Percentiles rank a stretch among this genome's conserved stretches.
These are phyloP conservation scores for Rhaphigaster nebulosa DNA, from an alignment of 2,888 invertebrate species.

Conservation along the genomic window DNA sequence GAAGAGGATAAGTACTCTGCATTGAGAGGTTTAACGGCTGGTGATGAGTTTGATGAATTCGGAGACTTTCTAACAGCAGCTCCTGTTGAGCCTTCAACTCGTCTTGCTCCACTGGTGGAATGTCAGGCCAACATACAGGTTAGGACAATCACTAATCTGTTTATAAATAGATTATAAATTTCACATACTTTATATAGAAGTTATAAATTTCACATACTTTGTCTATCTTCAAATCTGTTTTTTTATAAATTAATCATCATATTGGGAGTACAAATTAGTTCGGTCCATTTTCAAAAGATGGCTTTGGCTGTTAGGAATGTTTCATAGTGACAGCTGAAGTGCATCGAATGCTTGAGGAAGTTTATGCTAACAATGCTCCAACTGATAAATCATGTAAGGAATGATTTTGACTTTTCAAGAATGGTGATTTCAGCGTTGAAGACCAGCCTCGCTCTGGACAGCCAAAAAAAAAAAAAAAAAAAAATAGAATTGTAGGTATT, in stretches of 20 bases:
- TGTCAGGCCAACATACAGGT: conserved; percentile 63
- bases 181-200: background rate
- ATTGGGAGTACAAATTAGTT: no score
- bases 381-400: no score
- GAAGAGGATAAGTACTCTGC: conserved; percentile 64
- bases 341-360: no score
- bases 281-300: no score
- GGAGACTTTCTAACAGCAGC: conserved; percentile 69
- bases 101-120: conserved; percentile 43
- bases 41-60: conserved; percentile 69
- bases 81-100: conserved; percentile 44
- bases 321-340: no score
- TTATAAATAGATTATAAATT: conserved; percentile 3
- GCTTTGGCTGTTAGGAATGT: no score
- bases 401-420: no score
- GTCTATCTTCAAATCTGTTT: background rate
- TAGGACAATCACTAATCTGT: background rate
- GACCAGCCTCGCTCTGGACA: no score
- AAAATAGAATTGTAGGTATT: no score
- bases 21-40: conserved; percentile 68
- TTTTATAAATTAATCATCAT: background rate
- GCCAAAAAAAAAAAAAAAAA: no score
- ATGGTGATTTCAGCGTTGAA: no score
- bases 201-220: background rate
- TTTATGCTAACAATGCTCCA: no score